Conservation (phyloP, 37 sponge, comb jelly and placozoan species). For the Eunapius fragilis region DNA sequence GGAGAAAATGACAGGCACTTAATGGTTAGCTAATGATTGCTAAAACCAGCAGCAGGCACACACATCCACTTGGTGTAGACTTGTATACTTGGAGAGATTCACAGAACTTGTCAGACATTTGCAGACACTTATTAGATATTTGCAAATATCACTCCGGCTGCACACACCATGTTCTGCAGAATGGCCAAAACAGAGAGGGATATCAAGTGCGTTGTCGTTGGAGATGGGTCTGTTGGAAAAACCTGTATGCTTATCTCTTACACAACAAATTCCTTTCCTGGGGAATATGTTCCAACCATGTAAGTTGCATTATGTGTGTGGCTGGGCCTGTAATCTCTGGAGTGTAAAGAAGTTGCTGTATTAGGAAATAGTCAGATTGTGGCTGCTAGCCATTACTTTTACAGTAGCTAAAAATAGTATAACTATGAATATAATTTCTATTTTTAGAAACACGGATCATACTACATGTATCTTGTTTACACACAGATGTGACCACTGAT, state of each 20-base stretch:
- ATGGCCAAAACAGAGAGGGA: slow-evolving; percentile 87
- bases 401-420: neutral
- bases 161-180: slow-evolving; percentile 1
- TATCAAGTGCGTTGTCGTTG: slow-evolving; percentile 91
- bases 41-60: too few species aligned
- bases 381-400: neutral
- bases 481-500: neutral
- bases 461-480: neutral
- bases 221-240: slow-evolving; percentile 88
- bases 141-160: too few species aligned
- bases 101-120: too few species aligned
- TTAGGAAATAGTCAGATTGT: neutral
- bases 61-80: too few species aligned
- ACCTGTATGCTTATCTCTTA: slow-evolving; percentile 93
- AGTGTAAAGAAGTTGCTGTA: neutral
- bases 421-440: neutral
- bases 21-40: too few species aligned
- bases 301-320: slow-evolving; percentile 34
- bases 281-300: slow-evolving; percentile 94
- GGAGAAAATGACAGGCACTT: neutral
- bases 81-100: neutral
- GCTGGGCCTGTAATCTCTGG: neutral
- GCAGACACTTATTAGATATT: too few species aligned
- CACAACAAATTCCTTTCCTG: slow-evolving; percentile 92
- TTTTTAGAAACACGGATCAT: neutral